Conservation (phyloP, 2,888 invertebrate genomes). For the Melanargia galathea region DNA sequence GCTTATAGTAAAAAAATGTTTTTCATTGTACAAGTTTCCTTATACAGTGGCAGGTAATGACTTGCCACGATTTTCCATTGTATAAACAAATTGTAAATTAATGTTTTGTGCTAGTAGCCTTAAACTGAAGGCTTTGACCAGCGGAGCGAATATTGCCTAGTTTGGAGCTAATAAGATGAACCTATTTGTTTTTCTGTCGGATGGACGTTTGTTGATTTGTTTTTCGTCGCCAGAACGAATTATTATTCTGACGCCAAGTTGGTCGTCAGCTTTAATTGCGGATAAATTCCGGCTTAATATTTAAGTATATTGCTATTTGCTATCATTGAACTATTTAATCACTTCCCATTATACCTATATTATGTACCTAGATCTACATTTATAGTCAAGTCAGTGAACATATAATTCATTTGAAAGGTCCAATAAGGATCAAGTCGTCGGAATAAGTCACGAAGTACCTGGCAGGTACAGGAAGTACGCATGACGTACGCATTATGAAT, state of each 20-base stretch:
- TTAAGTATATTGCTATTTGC: too few species aligned
- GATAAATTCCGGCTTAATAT: too few species aligned
- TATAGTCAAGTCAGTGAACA: not conserved
- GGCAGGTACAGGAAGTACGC: slow-evolving; percentile 6
- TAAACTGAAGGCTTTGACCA: slow-evolving; percentile 33
- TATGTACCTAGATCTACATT: not conserved
- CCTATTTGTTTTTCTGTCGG: not conserved
- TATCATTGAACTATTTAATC: too few species aligned
- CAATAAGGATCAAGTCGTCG: not conserved
- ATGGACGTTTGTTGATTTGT: too few species aligned
- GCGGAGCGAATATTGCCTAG: slow-evolving; percentile 24
- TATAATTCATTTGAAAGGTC: slow-evolving; percentile 6
- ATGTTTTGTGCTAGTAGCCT: slow-evolving; percentile 32
- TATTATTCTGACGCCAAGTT: too few species aligned
- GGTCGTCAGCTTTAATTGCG: too few species aligned
- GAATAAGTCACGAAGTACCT: not conserved
- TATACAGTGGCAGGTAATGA: not conserved
- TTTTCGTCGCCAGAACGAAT: too few species aligned
- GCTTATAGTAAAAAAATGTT: too few species aligned
- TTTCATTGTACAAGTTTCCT: not conserved
- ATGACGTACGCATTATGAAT: slow-evolving; percentile 3
- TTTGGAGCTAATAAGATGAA: slow-evolving; percentile 15
- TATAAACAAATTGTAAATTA: slow-evolving; percentile 19
- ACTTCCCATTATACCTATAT: too few species aligned
- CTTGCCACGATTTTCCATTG: too few species aligned